Base-by-base conservation (phyloP, 2,888 invertebrate species). In the Halictus quadricinctus region DNA sequence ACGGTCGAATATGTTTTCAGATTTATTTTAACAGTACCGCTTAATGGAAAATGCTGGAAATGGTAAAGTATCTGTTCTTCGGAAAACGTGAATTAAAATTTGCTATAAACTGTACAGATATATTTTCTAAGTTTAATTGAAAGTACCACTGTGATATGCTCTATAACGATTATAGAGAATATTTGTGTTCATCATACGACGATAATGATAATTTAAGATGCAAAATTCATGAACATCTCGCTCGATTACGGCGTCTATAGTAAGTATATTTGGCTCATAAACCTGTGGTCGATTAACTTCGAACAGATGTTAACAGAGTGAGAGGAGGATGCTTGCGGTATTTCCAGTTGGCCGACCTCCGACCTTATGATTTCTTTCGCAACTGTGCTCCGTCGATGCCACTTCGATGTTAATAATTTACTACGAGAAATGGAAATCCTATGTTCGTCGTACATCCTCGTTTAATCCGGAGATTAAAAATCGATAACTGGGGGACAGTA, bases 361-460 rank as follows among this genome's bases (percentile, higher is more conserved):
- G 64, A 64, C 64, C 64, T 64, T 64, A 64, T 64, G 29, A 64
- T 64, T 64, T 29, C 64, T 64, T 29, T 64, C 64, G 29, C 64
- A 29, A 29, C 29, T 7, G 15, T 18, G 64, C 25, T 5, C 13
- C 15, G 64, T 29, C 64, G 29, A 15, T 29, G 29, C 15, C 2
- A 6, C 64, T 64, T 25, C 29, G 4, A 29, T 29, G 64, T 64
- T 18, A 29, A 64, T 64, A 64, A 64, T 64, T 15, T 64, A 29
- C 15, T 7, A 64, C 8, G 29, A 8, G 64, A 64, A 64, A 64
- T 64, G 29, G 64, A 18, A 64, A 7, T 18, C 64, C 29, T 64
- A 15, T 7, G 29, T 64, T 64, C 18, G 29, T 7, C 29, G 29
- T 29, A 64, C 15, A 29, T 18, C 29, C 64, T 15, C 64, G 29